Conservation (phyloP, 2,797 vertebrate species). For the Poecilia picta region DNA sequence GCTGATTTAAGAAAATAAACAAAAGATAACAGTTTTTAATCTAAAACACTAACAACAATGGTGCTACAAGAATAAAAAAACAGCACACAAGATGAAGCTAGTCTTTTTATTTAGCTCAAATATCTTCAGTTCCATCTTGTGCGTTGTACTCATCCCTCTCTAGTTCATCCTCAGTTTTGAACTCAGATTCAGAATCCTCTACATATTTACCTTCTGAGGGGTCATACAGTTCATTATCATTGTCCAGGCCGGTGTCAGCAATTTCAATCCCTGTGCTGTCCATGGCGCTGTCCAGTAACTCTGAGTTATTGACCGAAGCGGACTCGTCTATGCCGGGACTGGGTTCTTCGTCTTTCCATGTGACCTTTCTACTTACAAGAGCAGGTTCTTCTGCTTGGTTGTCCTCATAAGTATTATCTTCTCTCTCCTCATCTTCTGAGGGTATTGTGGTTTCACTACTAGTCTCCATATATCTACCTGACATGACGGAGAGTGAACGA, state of each 20-base stretch:
- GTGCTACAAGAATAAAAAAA: constrained; percentile 52
- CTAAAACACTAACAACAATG: not conserved
- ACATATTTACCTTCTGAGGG: constrained; percentile 27
- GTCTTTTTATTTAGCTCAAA: constrained; percentile 36
- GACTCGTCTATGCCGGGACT: not conserved
- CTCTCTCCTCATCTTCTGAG: constrained; percentile 39
- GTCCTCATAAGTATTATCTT: constrained; percentile 28
- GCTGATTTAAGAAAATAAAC: not conserved
- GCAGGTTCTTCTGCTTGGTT: constrained; percentile 38
- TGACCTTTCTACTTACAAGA: constrained; percentile 30
- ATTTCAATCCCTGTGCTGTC: constrained; percentile 53
- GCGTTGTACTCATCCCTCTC: constrained; percentile 76
- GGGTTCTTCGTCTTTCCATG: constrained; percentile 43
- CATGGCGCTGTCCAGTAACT: constrained; percentile 28
- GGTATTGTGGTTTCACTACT: constrained; percentile 61
- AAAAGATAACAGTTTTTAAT: not conserved
- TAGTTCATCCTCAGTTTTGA: constrained; percentile 52
- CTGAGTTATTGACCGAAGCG: constrained; percentile 35
- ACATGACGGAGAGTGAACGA: constrained; percentile 68
- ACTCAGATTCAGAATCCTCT: constrained; percentile 38
- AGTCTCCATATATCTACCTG: constrained; percentile 71
- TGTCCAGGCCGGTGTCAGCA: constrained; percentile 53
- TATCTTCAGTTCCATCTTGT: constrained; percentile 15
- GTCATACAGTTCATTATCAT: constrained; percentile 23
- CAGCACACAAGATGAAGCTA: constrained; percentile 32